A percentile compares a stretch with the other conserved stretches of the same genome.
Conservation (phyloP, 2,888 invertebrate genomes). For the Thyatira batis region DNA sequence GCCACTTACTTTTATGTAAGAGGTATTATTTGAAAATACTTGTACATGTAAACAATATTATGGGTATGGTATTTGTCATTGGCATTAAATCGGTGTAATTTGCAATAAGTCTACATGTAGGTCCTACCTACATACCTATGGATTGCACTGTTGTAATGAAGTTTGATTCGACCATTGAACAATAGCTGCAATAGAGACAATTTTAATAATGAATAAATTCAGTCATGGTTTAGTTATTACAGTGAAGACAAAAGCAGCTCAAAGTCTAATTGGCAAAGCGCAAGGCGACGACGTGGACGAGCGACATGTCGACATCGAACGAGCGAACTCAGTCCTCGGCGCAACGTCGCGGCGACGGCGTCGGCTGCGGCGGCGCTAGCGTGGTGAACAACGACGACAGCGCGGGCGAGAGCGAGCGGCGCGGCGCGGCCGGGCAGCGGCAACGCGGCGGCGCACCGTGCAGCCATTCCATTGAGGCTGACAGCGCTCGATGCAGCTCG, state of each 20-base stretch:
- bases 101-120: background rate
- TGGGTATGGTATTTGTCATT: no score
- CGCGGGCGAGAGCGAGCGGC: conserved; percentile 19
- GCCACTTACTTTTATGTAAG: no score
- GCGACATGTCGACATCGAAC: conserved; percentile 9
- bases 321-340: background rate
- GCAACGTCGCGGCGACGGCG: background rate
- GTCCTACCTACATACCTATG: background rate
- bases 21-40: no score
- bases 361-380: background rate
- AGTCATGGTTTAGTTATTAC: background rate
- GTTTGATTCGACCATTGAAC: background rate
- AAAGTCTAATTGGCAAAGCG: conserved; percentile 51
- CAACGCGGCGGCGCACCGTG: conserved; percentile 28
- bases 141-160: background rate
- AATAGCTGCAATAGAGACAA: background rate
- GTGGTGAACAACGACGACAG: conserved; percentile 5
- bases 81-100: background rate
- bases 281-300: conserved; percentile 16
- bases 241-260: conserved; percentile 18
- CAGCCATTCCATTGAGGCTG: conserved; percentile 45
- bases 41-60: no score
- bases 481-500: conserved; percentile 17
- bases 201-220: conserved; percentile 2
- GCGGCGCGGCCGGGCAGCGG: conserved; percentile 23